Conservation (phyloP, 2,797 vertebrate genomes). For the Poeciliopsis presidionis region DNA sequence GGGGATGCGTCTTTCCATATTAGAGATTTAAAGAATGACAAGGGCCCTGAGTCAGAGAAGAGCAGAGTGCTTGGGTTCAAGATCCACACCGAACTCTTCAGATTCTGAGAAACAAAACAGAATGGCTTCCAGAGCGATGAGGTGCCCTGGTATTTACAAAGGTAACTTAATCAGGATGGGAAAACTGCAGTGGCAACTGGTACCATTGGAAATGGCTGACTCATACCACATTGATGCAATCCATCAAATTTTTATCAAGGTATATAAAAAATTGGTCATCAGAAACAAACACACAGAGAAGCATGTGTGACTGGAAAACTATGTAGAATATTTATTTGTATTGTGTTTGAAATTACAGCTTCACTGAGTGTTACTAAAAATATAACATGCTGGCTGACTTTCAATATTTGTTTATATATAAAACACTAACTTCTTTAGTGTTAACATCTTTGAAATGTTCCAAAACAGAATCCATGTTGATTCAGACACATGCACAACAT, state of each 20-base stretch:
- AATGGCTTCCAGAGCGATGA: neutral
- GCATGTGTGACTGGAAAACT: neutral
- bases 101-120: neutral
- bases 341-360: neutral
- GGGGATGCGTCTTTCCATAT: neutral
- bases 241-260: slow-evolving; percentile 70
- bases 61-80: neutral
- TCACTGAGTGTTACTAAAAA: neutral
- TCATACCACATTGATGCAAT: slow-evolving; percentile 41
- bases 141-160: neutral
- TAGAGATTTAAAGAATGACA: neutral
- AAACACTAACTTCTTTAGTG: neutral
- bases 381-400: neutral
- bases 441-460: neutral
- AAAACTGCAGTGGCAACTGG: neutral
- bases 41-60: neutral
- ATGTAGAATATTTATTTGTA: neutral
- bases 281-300: slow-evolving; percentile 7
- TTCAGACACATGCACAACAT: neutral
- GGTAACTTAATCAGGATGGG: neutral
- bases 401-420: neutral
- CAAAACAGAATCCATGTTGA: neutral
- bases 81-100: neutral
- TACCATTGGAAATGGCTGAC: slow-evolving; percentile 28
- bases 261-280: slow-evolving; percentile 68